Evolutionary conservation across 1,140 invertebrate genomes (phyloP), one percentile per base, ranked within the genome.

Genomic region (Gonatopus flavifemur): DNA sequence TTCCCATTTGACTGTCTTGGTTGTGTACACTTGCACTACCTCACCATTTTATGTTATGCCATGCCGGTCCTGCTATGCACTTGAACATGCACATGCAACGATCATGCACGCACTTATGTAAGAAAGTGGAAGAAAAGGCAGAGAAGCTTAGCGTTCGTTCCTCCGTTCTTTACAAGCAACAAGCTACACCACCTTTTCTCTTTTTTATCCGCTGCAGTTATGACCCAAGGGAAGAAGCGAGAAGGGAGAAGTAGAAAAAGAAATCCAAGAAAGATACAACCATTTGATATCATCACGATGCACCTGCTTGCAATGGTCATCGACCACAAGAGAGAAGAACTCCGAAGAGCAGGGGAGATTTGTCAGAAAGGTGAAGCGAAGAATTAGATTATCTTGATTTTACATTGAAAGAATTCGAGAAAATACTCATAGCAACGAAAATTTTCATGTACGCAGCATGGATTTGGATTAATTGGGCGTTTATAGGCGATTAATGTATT

Each of bases 221-320:
- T 49, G 55, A 48, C 49, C 58, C 50, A 8, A 20, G 12, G 12
- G 13, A 15, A 12, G 24, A 3, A 31, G 21, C 7, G 41, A 22
- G 24, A 30, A n/a, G 25, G 31, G 31, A 21, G 35, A 22, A 21
- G 46, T 13, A 39, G 28, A n/a, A 10, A 22, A 45, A 39, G 13
- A 31, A 47, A 33, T 24, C 37, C 52, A 40, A 36, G 51, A 19
- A 56, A 52, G 52, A 59, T 55, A 41, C 45, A 24, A 25, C 41
- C 24, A 54, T 18, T 37, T 35, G 33, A 38, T 55, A n/a, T n/a
- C n/a, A n/a, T n/a, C 53, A 50, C 41, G 45, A 25, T 57, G 59
- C 59, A 62, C 57, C 59, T 62, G 59, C 53, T 53, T 41, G 30
- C n/a, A n/a, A n/a, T n/a, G n/a, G n/a, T n/a, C n/a, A n/a, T n/a